A percentile compares a stretch with the other conserved stretches of the same genome.
Evolutionary conservation across 2,888 invertebrate species (phyloP).

Genomic region (Synergus gifuensis): DNA sequence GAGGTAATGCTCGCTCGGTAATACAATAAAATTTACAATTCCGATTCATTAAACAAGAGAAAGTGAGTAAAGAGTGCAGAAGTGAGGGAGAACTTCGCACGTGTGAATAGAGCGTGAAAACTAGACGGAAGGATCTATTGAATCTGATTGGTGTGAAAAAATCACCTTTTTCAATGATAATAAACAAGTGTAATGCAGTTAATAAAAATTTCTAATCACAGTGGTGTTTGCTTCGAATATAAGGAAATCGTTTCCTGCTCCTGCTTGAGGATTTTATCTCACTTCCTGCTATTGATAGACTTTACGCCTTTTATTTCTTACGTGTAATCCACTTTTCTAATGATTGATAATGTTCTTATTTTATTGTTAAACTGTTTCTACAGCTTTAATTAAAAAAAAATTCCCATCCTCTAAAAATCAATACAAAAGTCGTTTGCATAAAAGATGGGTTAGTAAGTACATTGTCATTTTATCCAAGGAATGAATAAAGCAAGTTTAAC

Average conservation of each 20-base stretch:
- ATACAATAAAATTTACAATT: constrained; percentile 21
- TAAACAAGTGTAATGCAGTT: background rate
- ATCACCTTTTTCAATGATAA: background rate
- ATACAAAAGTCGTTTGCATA: background rate
- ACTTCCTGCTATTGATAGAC: background rate
- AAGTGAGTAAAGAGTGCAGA: constrained; percentile 1
- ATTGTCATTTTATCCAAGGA: background rate
- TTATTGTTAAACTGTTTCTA: background rate
- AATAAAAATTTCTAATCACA: background rate
- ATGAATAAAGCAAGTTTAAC: background rate
- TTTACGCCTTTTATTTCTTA: background rate
- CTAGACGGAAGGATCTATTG: background rate
- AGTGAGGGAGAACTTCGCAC: constrained; percentile 1
- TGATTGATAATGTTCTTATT: background rate
- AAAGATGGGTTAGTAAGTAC: background rate
- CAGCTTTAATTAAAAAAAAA: background rate
- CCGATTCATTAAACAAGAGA: constrained; percentile 8
- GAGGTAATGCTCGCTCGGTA: constrained; percentile 21
- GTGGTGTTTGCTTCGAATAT: background rate
- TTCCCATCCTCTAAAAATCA: background rate
- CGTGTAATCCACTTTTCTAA: background rate
- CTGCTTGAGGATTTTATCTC: background rate
- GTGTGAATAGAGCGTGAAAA: background rate
- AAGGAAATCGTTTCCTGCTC: background rate
- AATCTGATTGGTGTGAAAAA: constrained; percentile 10